Conservation (phyloP, 2,113 vertebrate species). For the Elaphurus davidianus region DNA sequence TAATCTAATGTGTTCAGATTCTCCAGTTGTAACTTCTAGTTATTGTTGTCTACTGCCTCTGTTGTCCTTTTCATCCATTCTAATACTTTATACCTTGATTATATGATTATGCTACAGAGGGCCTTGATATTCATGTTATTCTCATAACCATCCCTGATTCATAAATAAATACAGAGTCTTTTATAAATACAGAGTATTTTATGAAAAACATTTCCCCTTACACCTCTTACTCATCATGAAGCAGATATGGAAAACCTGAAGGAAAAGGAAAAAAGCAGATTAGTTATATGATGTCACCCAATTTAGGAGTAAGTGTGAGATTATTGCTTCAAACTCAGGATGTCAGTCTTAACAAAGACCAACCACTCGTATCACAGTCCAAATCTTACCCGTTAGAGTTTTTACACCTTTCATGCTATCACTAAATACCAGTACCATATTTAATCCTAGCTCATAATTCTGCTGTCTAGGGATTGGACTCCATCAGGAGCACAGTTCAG, state of each 20-base stretch:
- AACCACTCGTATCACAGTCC: no score
- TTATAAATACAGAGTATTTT: neutral
- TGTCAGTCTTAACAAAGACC: no score
- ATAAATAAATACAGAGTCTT: neutral
- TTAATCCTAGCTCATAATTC: no score
- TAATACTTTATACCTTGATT: no score
- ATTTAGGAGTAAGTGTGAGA: neutral
- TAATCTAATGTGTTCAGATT: no score
- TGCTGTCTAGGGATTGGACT: no score
- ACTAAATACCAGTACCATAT: no score
- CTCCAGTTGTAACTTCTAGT: no score
- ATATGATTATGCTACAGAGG: no score
- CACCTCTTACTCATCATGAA: neutral
- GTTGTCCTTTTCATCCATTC: no score
- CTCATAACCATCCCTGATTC: neutral
- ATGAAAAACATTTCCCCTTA: neutral
- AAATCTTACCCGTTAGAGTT: no score
- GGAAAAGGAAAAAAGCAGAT: neutral
- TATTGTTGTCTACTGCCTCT: no score
- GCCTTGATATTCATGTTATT: neutral
- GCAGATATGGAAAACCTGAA: neutral
- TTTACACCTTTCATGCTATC: fast-evolving
- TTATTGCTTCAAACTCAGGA: neutral
- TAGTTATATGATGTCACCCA: neutral
- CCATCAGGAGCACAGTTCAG: neutral